phyloP scores from a whole-genome alignment of 2,888 invertebrate species.

The Rhagium mordax region DNA sequence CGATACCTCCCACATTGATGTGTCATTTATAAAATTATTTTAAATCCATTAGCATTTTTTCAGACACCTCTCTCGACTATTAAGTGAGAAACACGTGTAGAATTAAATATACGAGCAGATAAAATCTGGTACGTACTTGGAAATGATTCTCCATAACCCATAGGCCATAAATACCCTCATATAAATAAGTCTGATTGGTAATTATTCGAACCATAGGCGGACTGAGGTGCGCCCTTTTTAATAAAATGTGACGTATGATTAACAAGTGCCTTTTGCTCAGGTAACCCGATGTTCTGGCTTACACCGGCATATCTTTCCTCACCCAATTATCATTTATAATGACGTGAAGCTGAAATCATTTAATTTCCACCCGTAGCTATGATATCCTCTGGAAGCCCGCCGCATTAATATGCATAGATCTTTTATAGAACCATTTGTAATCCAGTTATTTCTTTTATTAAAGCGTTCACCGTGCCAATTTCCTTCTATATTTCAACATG shows the following conservation, averaged over 20 bases:
- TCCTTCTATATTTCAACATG: constrained; percentile 33
- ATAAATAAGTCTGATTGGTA: constrained; percentile 22
- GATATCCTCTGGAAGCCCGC: constrained; percentile 42
- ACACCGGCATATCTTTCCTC: constrained; percentile 48
- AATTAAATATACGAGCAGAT: constrained; percentile 17
- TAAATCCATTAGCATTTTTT: constrained; percentile 17
- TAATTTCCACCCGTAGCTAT: constrained; percentile 55
- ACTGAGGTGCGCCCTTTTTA: constrained; percentile 61
- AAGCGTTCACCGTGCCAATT: constrained; percentile 39
- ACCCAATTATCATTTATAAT: constrained; percentile 55
- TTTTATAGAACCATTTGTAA: constrained; percentile 59
- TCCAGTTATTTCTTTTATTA: constrained; percentile 44
- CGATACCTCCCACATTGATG: constrained; percentile 10
- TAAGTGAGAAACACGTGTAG: constrained; percentile 10
- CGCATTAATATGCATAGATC: constrained; percentile 62
- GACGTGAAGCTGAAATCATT: constrained; percentile 45
- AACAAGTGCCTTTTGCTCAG: constrained; percentile 54
- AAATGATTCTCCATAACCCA: constrained; percentile 10
- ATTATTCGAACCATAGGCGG: constrained; percentile 22
- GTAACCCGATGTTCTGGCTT: constrained; percentile 38
- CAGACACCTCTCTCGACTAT: constrained; percentile 9
- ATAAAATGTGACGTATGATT: constrained; percentile 65
- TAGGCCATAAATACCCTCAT: constrained; percentile 19
- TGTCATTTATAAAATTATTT: constrained; percentile 20
- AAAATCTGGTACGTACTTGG: constrained; percentile 7